Evolutionary conservation across 2,888 invertebrate species (phyloP).

Genomic region (Rotaria macrura): DNA sequence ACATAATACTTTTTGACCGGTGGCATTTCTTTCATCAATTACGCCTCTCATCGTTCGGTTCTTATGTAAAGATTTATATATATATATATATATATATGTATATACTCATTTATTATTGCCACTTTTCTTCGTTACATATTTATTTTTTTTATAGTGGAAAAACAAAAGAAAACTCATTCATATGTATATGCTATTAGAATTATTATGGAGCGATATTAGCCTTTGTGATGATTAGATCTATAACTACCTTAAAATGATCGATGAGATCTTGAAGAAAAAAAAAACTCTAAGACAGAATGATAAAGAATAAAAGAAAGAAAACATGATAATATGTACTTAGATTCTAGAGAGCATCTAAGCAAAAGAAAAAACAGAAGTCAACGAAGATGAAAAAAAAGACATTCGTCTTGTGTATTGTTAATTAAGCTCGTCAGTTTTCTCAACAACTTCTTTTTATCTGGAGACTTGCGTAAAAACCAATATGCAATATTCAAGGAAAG

Average conservation of each 20-base stretch:
- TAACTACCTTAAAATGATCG: not conserved
- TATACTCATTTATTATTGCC: not conserved
- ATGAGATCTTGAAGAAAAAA: not conserved
- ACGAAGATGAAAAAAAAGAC: constrained; percentile 5
- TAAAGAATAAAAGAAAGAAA: not conserved
- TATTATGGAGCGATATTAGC: not conserved
- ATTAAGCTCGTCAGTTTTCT: not conserved
- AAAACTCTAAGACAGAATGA: not conserved
- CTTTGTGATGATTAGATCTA: not conserved
- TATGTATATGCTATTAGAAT: not conserved
- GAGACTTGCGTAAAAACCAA: not conserved
- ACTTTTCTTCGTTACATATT: not conserved
- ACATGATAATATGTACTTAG: not conserved
- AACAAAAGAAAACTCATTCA: not conserved
- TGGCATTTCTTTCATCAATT: not conserved
- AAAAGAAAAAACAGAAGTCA: not conserved
- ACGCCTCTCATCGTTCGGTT: not conserved
- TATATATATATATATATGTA: too few relatives aligned
- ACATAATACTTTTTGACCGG: not conserved
- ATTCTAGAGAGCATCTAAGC: too few relatives aligned
- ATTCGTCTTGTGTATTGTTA: not conserved
- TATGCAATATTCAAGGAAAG: not conserved
- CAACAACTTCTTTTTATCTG: not conserved
- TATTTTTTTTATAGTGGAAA: not conserved
- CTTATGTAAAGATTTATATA: not conserved